Base-by-base conservation (phyloP, 2,888 invertebrate species). In the Coecobrya sp. region DNA sequence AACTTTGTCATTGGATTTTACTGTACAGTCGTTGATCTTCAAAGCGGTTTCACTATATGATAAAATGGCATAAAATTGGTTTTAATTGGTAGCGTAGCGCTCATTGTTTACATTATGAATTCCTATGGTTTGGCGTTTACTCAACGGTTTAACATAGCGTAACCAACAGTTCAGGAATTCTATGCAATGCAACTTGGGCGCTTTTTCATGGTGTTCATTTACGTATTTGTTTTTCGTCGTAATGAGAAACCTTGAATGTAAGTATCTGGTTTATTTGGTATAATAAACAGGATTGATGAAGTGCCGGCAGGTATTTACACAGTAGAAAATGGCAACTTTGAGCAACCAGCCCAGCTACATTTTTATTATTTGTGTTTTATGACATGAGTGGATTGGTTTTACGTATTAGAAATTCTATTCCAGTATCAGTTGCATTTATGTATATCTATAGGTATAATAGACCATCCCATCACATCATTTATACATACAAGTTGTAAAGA, bases 281-380 rank as follows among this genome's bases (percentile, higher is more conserved):
- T 59, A 65, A 65, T 25, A 27, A 25, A 65, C 65, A 25, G n/a
- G 65, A 65, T 65, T 22, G 65, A 65, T 27, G 65, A 65, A 65
- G 27, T 25, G 65, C 65, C 65, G 22, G 4, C 10, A 65, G 65
- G 25, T 65, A 65, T 65, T 59, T 65, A 65, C 27, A 19, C 5
- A 4, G n/a, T 19, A n/a, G 19, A 55, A 55, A 65, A 25, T 27
- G 11, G 27, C 65, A 27, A 16, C 3, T 4, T 5, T 5, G 10
- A 65, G 25, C 22, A 65, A 25, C 11, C 27, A 65, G 65, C 65
- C 65, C 5, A 22, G 1, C n/a, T 55, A 55, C 19, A 55, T 19
- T 36, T 4, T 7, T 7, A 55, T 16, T 13, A 27, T 65, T 22
- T 65, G 65, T 65, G 25, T 25, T 65, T 59, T 59, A 59, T 59